These are phyloP conservation scores for Drosophila sechellia DNA, from an alignment of 1,140 invertebrate genomes.

Conservation along the genomic window DNA sequence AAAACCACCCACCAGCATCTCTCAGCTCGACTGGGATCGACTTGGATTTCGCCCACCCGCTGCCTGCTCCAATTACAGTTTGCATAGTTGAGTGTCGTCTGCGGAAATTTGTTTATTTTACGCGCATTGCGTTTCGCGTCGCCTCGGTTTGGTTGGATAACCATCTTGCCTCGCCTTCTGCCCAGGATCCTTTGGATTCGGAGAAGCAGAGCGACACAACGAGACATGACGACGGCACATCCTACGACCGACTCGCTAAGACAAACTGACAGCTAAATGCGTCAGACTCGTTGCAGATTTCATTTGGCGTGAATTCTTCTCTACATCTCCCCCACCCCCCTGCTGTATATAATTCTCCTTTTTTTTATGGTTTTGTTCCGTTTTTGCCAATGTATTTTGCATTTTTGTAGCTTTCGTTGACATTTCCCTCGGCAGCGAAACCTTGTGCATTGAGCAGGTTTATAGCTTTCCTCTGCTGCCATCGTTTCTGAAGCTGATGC, in stretches of 20 bases:
- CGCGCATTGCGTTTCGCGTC: conserved; percentile 73
- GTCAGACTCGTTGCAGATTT: conserved; percentile 76
- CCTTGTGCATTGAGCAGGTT: conserved; percentile 40
- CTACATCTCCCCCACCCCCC: background rate
- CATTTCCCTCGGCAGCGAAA: conserved; percentile 18
- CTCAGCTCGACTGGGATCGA: conserved; percentile 1
- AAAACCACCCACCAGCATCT: conserved; percentile 7
- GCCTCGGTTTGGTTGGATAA: conserved; percentile 37
- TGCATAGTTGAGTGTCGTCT: conserved; percentile 81
- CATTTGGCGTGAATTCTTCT: conserved; percentile 71
- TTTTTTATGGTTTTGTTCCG: conserved; percentile 46
- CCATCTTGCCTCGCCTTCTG: conserved; percentile 2
- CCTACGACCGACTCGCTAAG: conserved; percentile 53
- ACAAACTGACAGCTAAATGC: conserved; percentile 80
- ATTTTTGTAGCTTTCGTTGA: conserved; percentile 50
- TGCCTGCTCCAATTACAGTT: conserved; percentile 76
- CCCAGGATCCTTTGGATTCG: conserved; percentile 30
- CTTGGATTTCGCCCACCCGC: conserved; percentile 4
- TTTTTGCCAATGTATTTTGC: conserved; percentile 50
- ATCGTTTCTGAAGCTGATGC: background rate
- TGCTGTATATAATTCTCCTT: background rate
- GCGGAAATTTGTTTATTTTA: conserved; percentile 82
- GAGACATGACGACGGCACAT: conserved; percentile 42
- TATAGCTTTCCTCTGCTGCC: conserved; percentile 32
- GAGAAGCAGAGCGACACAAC: conserved; percentile 18